Evolutionary conservation across 2,113 vertebrate genomes (phyloP), one percentile per base, ranked within the genome.

Genomic region (Pelodiscus sinensis): DNA sequence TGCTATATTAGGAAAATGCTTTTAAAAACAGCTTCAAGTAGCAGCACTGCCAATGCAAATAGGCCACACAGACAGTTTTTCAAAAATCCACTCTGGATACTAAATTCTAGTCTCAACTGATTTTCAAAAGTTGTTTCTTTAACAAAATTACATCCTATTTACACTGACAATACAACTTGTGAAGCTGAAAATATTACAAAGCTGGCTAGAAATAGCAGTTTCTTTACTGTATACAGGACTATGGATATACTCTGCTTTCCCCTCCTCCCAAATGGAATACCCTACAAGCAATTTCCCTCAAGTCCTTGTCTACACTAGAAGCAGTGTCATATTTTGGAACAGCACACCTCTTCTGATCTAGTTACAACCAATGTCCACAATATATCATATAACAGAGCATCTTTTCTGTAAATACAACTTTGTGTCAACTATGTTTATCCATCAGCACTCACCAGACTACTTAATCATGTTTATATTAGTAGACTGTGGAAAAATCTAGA

Each of bases 21-120:
- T 87, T 84, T 51, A 81, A 89, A 78, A 94, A 75, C 73, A 56
- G 56, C 58, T 79, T 50, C 84, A 94, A 81, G 54, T 82, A 27
- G 6, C 84, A 18, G 56, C 68, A 29, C 56, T 91, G 51, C 58
- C 88, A 90, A 55, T 86, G 92, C 77, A 87, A 0, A 0, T 15
- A 25, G 92, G 54, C 8, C 29, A 92, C 57, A 75, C n/a, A 73
- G 21, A 77, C 35, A 50, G 38, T 21, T 35, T 35, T 71, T 71
- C 14, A 24, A 77, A 50, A 77, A 77, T 50, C 38, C 44, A 77
- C 50, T 77, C 44, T 77, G 73, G 22, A 71, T n/a, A 71, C 18
- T 19, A 71, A 21, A 27, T 60, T 60, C 58, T 60, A 60, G 24
- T 27, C 58, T 27, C 58, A 60, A 60, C 22, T 60, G 58, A 60